Evolutionary conservation across 2,888 invertebrate genomes (phyloP), one percentile per base, ranked within the genome.

Genomic region (Metacarcinus magister): DNA sequence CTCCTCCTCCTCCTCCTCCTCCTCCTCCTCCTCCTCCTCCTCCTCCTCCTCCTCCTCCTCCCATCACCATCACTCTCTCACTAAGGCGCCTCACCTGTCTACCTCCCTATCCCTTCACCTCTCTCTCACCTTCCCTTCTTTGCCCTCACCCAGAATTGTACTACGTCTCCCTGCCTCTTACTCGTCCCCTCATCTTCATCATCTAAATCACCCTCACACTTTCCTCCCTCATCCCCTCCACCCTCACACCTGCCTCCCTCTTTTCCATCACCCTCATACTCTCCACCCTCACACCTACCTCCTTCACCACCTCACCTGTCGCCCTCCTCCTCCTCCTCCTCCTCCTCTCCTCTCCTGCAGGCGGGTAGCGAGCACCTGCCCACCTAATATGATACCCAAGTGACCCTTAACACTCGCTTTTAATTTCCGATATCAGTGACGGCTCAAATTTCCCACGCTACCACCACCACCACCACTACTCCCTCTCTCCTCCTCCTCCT

Each of bases 371-470:
- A 39, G 82, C 92, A 48, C 75, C 95, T 82, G 95, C 32, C 75
- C 28, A n/a, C 48, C 44, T 92, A 95, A 92, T 60, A 92, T 67
- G 95, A 92, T 95, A 95, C 48, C 95, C 54, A 48, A 82, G 82
- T 92, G 95, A 82, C 75, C 92, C 43, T 82, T 92, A 92, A 95
- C 95, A 92, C 75, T 95, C 39, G 44, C 95, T 95, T 92, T 95
- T 95, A 95, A 95, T 95, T 95, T 95, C 95, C 92, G 95, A 95
- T 95, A 95, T 95, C 95, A 32, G 44, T 95, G 92, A 82, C 95
- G 87, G 95, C 75, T 95, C 46, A 32, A 82, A 92, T 95, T 95
- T 95, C 95, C 95, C 95, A 95, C 95, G 94, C 89, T 89, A 39
- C 75, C 89, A 28, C 54, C 54, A 28, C 32, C 60, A 28, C 94